phyloP scores from a whole-genome alignment of 1,140 invertebrate genomes.

The Potamilus streckersoni region DNA sequence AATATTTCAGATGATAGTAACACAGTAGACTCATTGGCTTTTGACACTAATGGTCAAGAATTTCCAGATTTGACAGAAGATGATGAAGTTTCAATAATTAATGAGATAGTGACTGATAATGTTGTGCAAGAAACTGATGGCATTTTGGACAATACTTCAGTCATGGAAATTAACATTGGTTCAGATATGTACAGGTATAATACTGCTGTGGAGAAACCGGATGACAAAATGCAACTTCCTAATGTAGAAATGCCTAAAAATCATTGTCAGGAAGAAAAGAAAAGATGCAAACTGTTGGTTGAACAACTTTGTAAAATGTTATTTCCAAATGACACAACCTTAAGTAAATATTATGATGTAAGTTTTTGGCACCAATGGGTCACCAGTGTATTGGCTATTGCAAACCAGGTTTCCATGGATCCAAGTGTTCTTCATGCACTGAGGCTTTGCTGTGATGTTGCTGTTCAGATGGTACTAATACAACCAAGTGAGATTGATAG shows the following conservation, averaged over 20 bases:
- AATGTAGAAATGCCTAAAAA: neutral
- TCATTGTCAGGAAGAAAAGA: neutral
- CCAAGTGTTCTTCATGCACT: slow-evolving; percentile 6
- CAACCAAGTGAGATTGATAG: too few relatives aligned
- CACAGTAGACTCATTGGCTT: neutral
- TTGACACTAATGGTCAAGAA: too few relatives aligned
- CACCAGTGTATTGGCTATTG: neutral
- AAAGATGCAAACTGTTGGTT: neutral
- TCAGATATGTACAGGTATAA: neutral
- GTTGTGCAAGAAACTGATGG: too few relatives aligned
- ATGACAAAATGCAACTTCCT: neutral
- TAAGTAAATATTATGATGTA: slow-evolving; percentile 1
- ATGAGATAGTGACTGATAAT: too few relatives aligned
- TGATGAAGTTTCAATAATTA: too few relatives aligned
- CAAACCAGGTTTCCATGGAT: slow-evolving; percentile 1
- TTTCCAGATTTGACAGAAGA: too few relatives aligned
- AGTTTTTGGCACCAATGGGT: neutral
- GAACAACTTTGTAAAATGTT: slow-evolving; percentile 1
- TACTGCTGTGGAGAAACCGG: neutral
- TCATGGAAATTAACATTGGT: neutral
- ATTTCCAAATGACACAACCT: neutral
- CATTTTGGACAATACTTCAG: neutral
- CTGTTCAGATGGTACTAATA: too few relatives aligned
- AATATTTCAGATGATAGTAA: neutral
- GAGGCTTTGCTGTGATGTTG: slow-evolving; percentile 7